phyloP scores from a whole-genome alignment of 2,888 invertebrate species.

The Acanthopleura granulata region DNA sequence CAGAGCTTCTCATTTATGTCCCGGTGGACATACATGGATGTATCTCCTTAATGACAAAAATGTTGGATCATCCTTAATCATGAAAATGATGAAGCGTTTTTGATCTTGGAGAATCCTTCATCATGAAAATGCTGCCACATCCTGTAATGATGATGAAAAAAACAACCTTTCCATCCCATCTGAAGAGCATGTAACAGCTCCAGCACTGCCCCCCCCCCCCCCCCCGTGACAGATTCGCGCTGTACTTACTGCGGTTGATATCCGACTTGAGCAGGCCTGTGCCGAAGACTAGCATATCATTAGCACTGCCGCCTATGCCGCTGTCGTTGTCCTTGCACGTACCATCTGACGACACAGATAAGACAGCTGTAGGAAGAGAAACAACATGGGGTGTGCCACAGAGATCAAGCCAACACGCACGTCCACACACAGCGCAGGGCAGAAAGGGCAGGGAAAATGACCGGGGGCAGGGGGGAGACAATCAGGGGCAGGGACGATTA shows the following conservation, averaged over 20 bases:
- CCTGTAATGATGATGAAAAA: not conserved
- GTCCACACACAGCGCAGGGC: not conserved
- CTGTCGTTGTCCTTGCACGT: constrained; percentile 51
- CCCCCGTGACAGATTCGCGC: not conserved
- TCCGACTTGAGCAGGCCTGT: constrained; percentile 43
- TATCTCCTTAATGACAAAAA: no score
- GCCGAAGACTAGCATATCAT: constrained; percentile 63
- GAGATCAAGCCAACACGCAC: not conserved
- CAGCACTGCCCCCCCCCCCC: no score
- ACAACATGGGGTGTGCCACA: not conserved
- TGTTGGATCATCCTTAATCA: not conserved
- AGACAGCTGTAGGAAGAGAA: constrained; percentile 50
- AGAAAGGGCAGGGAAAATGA: not conserved
- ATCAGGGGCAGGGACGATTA: no score
- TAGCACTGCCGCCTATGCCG: constrained; percentile 45
- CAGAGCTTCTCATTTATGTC: no score
- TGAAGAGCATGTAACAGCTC: not conserved
- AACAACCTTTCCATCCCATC: not conserved
- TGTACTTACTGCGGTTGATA: constrained; percentile 46
- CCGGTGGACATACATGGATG: no score
- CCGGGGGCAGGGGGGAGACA: no score
- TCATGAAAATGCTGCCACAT: not conserved
- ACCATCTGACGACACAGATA: constrained; percentile 47
- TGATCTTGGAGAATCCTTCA: not conserved
- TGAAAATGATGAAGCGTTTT: not conserved